phyloP scores from a whole-genome alignment of 1,140 invertebrate species.

The Catajapyx aquilonaris region DNA sequence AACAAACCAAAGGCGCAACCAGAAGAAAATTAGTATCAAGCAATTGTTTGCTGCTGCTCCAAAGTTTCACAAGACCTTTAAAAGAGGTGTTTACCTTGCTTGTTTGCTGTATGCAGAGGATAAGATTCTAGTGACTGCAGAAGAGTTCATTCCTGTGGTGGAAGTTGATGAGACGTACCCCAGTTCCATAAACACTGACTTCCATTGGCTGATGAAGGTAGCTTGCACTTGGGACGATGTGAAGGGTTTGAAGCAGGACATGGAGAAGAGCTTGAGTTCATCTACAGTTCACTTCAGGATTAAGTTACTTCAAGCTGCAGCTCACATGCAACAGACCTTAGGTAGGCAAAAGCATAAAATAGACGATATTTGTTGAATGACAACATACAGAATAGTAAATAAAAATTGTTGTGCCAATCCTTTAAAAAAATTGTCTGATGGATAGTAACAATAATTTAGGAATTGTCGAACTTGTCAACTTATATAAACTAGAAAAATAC shows the following conservation, averaged over 20 bases:
- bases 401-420: too few species aligned
- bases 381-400: too few species aligned
- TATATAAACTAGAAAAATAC: too few species aligned
- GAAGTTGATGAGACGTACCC: constrained; percentile 92
- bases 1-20: constrained; percentile 33
- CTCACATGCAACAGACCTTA: constrained; percentile 94
- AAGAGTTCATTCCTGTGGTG: constrained; percentile 87
- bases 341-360: constrained; percentile 23
- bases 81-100: constrained; percentile 76
- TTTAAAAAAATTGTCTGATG: too few species aligned
- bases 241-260: constrained; percentile 65
- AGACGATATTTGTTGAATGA: too few species aligned
- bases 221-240: constrained; percentile 92
- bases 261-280: constrained; percentile 79
- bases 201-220: constrained; percentile 94
- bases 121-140: constrained; percentile 82
- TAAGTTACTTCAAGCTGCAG: constrained; percentile 72
- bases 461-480: too few species aligned
- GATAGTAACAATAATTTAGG: too few species aligned
- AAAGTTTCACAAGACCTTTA: constrained; percentile 83
- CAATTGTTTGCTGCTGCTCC: constrained; percentile 82
- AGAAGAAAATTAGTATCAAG: constrained; percentile 78
- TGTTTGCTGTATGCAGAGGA: constrained; percentile 86
- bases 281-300: constrained; percentile 72
- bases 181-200: constrained; percentile 71